A percentile compares a stretch with the other conserved stretches of the same genome.
Conservation (phyloP, 2,113 vertebrate species). For the Oncorhynchus gorbuscha region DNA sequence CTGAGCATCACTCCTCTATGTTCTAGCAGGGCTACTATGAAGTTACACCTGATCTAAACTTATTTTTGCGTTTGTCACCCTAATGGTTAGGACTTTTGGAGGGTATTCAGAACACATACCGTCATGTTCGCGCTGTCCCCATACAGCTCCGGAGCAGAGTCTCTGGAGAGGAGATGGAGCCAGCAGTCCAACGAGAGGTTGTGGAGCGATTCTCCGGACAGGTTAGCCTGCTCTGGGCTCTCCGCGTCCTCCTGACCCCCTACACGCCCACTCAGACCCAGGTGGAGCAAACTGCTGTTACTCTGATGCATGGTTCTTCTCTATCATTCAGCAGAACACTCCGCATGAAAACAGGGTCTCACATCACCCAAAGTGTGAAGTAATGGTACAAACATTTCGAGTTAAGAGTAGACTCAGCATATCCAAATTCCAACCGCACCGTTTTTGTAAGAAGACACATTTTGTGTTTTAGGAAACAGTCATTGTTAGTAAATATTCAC, state of each 20-base stretch:
- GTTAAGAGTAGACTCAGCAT: neutral
- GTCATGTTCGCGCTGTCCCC: constrained; percentile 67
- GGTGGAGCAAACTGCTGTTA: constrained; percentile 49
- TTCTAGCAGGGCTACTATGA: too few species aligned
- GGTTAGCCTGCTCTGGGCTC: constrained; percentile 50
- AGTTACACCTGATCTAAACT: neutral
- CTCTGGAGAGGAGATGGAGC: constrained; percentile 73
- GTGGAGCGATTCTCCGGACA: constrained; percentile 33
- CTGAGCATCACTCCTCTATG: too few species aligned
- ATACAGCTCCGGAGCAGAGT: constrained; percentile 64
- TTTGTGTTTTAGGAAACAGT: too few species aligned
- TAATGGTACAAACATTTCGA: neutral
- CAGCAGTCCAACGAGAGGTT: constrained; percentile 75
- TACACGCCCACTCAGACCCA: constrained; percentile 45
- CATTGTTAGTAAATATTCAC: too few species aligned
- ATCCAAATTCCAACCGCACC: too few species aligned
- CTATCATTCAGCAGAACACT: neutral
- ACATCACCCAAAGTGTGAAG: neutral
- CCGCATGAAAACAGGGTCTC: neutral
- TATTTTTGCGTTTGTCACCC: neutral
- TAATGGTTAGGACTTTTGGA: neutral
- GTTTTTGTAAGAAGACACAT: too few species aligned
- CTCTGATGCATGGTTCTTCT: constrained; percentile 51
- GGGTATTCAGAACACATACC: constrained; percentile 20
- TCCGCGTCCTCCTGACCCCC: constrained; percentile 56